Evolutionary conservation across 1,140 invertebrate genomes (phyloP).

Genomic region (Brachystomella parvula): DNA sequence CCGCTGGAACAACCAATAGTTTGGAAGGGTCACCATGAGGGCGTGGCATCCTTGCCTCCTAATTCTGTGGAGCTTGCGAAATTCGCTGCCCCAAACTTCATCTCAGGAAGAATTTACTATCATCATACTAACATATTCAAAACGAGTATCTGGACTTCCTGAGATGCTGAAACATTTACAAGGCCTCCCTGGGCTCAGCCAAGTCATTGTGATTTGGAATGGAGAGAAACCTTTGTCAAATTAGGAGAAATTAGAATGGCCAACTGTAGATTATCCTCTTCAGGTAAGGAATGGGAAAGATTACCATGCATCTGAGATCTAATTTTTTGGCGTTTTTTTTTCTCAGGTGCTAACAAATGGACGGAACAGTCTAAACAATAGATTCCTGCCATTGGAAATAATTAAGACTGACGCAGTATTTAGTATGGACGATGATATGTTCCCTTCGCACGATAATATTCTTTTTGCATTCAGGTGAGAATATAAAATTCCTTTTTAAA

Average conservation of each 20-base stretch:
- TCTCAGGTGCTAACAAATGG: conserved; percentile 68
- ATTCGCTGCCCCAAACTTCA: conserved; percentile 86
- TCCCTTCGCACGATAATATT: conserved; percentile 95
- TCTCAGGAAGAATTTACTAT: conserved; percentile 96
- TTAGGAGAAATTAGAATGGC: conserved; percentile 75
- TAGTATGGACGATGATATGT: conserved; percentile 95
- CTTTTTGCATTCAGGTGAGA: conserved; percentile 89
- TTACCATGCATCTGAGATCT: background rate
- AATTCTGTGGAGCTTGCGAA: too few relatives aligned
- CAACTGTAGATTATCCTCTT: conserved; percentile 80
- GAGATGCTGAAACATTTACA: conserved; percentile 80
- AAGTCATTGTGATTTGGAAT: conserved; percentile 97
- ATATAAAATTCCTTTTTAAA: conserved; percentile 8
- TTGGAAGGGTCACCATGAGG: too few relatives aligned
- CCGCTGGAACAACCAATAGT: too few relatives aligned
- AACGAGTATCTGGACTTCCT: conserved; percentile 85
- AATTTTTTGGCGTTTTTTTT: conserved; percentile 32
- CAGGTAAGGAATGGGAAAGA: background rate
- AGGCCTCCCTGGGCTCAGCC: conserved; percentile 90
- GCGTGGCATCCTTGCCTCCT: too few relatives aligned
- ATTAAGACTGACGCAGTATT: conserved; percentile 97
- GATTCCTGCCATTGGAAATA: conserved; percentile 88
- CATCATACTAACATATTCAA: conserved; percentile 85
- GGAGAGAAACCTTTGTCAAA: conserved; percentile 77
- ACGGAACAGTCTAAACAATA: conserved; percentile 92